Base-by-base conservation (phyloP, 2,797 vertebrate species). In the Catharus ustulatus region DNA sequence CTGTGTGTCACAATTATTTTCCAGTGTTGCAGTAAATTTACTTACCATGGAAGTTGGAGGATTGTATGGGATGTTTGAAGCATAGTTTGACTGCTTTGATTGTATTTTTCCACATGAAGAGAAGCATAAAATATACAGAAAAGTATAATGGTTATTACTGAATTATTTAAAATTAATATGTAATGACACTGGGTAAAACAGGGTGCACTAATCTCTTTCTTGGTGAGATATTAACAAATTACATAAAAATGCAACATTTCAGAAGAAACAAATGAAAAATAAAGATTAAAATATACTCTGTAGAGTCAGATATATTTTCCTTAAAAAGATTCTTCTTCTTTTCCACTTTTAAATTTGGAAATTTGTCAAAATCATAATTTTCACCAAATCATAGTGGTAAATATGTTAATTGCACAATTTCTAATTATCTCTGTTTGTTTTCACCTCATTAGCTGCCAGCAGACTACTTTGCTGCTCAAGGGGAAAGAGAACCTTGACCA, bases 381-480 rank as follows among this genome's bases (percentile, higher is more conserved):
- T 62, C n/a, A 73, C 26, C 5, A 93, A 63, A 79, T 63, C 19
- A 77, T 21, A 71, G 34, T 71, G 32, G 57, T 64, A 95, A 93
- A 85, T 91, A 80, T 52, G 57, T 67, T 93, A 89, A 90, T 92
- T 74, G 52, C 49, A 74, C 8, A 48, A 64, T 77, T 79, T 85
- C 57, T 85, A 89, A 93, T 91, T 84, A 83, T 71, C 17, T 36
- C 11, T 86, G 26, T 61, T 96, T 94, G 23, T 85, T 94, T 94
- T 91, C 79, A 92, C 75, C 42, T 95, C 84, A 95, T 96, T 92
- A 95, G 69, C 49, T 92, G 46, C 69, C 58, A 93, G 66, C n/a
- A 90, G 23, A 84, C 69, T 93, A 32, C 27, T 90, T 78, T 67
- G 11, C 21, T 90, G 74, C 59, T 84, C 76, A 23, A 87, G 48